Conservation (phyloP, 1,140 invertebrate species). For the Nephotettix cincticeps region DNA sequence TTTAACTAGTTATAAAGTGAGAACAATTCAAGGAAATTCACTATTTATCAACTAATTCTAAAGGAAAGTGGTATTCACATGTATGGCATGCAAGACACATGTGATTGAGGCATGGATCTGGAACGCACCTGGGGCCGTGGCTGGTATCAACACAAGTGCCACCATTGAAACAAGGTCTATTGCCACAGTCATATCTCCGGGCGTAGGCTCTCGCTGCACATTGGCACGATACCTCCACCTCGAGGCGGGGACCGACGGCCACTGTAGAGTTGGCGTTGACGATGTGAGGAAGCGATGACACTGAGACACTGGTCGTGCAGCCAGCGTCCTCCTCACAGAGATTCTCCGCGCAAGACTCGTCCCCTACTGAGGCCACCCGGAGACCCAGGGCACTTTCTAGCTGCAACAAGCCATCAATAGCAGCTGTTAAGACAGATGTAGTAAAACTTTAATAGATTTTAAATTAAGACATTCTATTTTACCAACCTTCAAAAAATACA, state of each 20-base stretch:
- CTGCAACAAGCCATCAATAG: not conserved
- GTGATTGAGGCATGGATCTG: no score
- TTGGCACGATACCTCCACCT: slow-evolving; percentile 84
- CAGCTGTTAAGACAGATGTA: no score
- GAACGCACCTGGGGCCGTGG: slow-evolving; percentile 73
- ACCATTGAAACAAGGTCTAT: slow-evolving; percentile 90
- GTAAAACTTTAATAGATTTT: no score
- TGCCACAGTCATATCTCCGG: slow-evolving; percentile 84
- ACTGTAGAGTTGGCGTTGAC: slow-evolving; percentile 96
- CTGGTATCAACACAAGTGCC: slow-evolving; percentile 87
- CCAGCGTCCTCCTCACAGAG: not conserved
- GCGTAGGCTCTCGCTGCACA: slow-evolving; percentile 87
- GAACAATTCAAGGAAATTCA: no score
- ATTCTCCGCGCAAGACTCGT: not conserved
- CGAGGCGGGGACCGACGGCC: slow-evolving; percentile 86
- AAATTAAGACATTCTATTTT: no score
- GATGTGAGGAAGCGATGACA: slow-evolving; percentile 78
- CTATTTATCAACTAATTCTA: no score
- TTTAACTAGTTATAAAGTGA: no score
- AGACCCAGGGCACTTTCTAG: not conserved
- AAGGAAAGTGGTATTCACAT: no score
- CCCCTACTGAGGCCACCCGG: not conserved
- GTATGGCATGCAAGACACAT: no score
- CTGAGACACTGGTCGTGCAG: not conserved
- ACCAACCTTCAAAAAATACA: no score